Conservation (phyloP, 1,140 invertebrate species). For the Linepithema humile region DNA sequence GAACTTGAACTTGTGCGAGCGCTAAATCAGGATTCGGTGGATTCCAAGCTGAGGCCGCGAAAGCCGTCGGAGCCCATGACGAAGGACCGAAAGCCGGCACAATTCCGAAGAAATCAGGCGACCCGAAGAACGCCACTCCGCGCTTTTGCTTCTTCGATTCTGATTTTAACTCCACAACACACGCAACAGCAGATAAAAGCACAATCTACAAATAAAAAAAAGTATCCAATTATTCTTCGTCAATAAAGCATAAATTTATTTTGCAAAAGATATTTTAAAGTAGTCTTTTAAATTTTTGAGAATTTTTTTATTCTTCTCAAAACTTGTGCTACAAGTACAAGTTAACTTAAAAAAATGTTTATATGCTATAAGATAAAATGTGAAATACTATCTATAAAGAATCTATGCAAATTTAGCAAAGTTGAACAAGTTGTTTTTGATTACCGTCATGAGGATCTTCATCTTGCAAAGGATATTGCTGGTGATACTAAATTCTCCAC, state of each 20-base stretch:
- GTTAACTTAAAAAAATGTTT: not conserved
- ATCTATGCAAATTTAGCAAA: not conserved
- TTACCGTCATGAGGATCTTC: slow-evolving; percentile 76
- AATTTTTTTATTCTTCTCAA: not conserved
- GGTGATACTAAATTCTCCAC: slow-evolving; percentile 67
- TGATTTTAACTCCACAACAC: slow-evolving; percentile 56
- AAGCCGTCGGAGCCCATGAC: slow-evolving; percentile 70
- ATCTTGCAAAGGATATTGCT: slow-evolving; percentile 70
- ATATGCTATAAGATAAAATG: not conserved
- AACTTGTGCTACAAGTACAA: not conserved
- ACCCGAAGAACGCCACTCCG: slow-evolving; percentile 75
- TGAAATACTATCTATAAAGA: not conserved
- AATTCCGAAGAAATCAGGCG: slow-evolving; percentile 75
- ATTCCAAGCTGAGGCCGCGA: slow-evolving; percentile 73
- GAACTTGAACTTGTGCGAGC: slow-evolving; percentile 78
- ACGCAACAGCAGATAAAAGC: slow-evolving; percentile 59
- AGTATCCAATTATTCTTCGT: not conserved
- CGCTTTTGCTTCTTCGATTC: slow-evolving; percentile 77
- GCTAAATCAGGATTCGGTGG: slow-evolving; percentile 74
- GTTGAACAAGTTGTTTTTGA: not conserved
- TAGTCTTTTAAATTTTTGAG: not conserved
- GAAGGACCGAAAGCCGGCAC: slow-evolving; percentile 66
- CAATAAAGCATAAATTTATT: not conserved
- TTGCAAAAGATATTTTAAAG: not conserved
- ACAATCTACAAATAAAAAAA: slow-evolving; percentile 64